These are phyloP conservation scores for Fistularia commersonii DNA, from an alignment of 2,797 vertebrate genomes.

Conservation along the genomic window DNA sequence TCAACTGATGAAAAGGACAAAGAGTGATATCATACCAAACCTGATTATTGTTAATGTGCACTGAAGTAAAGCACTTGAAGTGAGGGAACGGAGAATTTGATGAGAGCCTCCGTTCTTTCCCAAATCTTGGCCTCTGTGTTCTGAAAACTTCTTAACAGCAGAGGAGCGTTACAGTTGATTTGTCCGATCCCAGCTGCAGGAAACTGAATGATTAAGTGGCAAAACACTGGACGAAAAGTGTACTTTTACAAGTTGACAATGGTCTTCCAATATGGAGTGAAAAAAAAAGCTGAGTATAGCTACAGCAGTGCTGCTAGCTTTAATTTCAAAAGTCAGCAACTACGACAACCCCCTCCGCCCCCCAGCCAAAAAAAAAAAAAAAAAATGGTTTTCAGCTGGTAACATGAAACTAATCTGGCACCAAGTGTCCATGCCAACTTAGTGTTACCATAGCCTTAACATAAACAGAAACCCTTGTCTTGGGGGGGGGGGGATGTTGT, in stretches of 20 bases:
- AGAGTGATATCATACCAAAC: slow-evolving; percentile 71
- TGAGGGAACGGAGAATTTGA: slow-evolving; percentile 43
- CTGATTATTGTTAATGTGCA: slow-evolving; percentile 66
- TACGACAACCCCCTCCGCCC: no score
- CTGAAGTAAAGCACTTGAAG: slow-evolving; percentile 60
- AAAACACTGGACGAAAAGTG: no score
- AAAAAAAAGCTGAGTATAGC: no score
- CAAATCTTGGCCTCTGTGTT: slow-evolving; percentile 1
- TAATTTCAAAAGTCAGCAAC: no score
- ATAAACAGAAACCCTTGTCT: slow-evolving; percentile 65
- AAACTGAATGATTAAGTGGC: no score
- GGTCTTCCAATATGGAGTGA: no score
- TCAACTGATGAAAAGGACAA: slow-evolving; percentile 70
- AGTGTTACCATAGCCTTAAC: slow-evolving; percentile 47
- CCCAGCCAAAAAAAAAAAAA: background rate
- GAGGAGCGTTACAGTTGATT: no score
- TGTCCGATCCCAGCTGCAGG: no score
- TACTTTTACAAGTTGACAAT: no score
- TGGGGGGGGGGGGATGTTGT: slow-evolving; percentile 9
- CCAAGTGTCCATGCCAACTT: slow-evolving; percentile 21
- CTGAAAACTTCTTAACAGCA: no score
- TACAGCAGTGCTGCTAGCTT: no score
- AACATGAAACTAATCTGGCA: slow-evolving; percentile 47
- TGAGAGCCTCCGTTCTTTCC: slow-evolving; percentile 6
- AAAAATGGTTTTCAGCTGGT: slow-evolving; percentile 29